Evolutionary conservation across 1,140 invertebrate genomes (phyloP), one percentile per base, ranked within the genome.

Genomic region (Papilio machaon): DNA sequence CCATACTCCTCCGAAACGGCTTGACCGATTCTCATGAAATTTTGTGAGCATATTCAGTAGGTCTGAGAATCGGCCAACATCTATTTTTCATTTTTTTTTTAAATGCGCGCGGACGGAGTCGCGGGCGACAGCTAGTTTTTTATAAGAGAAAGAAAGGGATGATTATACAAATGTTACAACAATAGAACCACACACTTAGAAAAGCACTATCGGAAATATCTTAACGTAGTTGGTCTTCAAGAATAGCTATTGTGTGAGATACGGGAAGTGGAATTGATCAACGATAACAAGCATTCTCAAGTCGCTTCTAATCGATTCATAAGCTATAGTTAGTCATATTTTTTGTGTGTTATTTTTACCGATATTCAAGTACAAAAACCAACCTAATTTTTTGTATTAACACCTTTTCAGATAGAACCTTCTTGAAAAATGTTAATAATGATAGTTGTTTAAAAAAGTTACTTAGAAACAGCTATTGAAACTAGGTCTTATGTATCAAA

Each of bases 201-300:
- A 23, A 64, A 64, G 23, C 23, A 35, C 8, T 67, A 67, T 67
- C 23, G 64, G 23, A 67, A 30, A 67, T 30, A 30, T 64, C 60
- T 30, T 35, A 67, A 67, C 64, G 30, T 15, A 67, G 64, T 30
- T 15, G 1, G n/a, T 30, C 23, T 67, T 67, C 10, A 35, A 67
- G 13, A 67, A 15, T 35, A 15, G 64, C 64, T 6, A 67, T 67
- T 67, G 64, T 64, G 58, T 64, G 30, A 35, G 64, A 67, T 67
- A 67, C 64, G 64, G 64, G 64, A 67, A 67, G 64, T 67, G 64
- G 64, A 30, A 67, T 67, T 67, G 60, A 64, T 64, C 64, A 35
- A 35, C 15, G 64, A 35, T 67, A 35, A 67, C 64, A 35, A 35
- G 23, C 2, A 30, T 67, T 67, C 64, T 15, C 64, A 67, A 11